A percentile compares a stretch with the other conserved stretches of the same genome.
Evolutionary conservation across 1,140 invertebrate species (phyloP).

Genomic region (Platyscapa corneri): DNA sequence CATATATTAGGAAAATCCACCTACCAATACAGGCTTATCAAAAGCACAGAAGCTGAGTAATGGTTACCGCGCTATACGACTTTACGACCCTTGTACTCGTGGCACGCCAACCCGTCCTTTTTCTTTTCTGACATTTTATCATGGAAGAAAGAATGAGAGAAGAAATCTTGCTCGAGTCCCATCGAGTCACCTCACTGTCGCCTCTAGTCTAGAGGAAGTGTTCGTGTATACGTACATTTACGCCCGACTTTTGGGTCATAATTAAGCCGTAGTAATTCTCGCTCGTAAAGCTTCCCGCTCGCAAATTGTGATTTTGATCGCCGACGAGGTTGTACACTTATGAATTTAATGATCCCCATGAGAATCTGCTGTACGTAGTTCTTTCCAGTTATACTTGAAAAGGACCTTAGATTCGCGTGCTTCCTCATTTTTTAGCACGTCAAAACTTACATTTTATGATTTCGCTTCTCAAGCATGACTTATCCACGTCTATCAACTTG

Average conservation of each 20-base stretch:
- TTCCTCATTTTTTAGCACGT: neutral
- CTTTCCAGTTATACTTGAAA: neutral
- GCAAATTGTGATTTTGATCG: slow-evolving; percentile 28
- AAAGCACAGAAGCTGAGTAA: neutral
- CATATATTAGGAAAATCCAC: neutral
- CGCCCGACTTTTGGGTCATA: slow-evolving; percentile 21
- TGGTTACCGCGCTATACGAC: neutral
- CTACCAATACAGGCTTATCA: neutral
- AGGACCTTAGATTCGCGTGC: neutral
- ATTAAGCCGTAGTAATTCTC: slow-evolving; percentile 23
- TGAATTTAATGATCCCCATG: neutral
- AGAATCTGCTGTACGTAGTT: neutral
- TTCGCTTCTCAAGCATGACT: neutral
- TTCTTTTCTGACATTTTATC: neutral
- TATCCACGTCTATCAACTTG: slow-evolving; percentile 22
- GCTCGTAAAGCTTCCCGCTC: slow-evolving; percentile 29
- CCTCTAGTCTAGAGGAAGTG: neutral
- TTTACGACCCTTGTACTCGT: slow-evolving; percentile 1
- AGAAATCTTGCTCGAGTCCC: neutral
- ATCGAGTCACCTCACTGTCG: neutral
- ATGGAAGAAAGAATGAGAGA: neutral
- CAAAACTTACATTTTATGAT: slow-evolving; percentile 15
- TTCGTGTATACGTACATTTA: neutral
- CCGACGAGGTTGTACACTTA: neutral
- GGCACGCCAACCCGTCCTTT: neutral